Conservation (phyloP, 2,113 vertebrate species). For the Phoenicopterus ruber region DNA sequence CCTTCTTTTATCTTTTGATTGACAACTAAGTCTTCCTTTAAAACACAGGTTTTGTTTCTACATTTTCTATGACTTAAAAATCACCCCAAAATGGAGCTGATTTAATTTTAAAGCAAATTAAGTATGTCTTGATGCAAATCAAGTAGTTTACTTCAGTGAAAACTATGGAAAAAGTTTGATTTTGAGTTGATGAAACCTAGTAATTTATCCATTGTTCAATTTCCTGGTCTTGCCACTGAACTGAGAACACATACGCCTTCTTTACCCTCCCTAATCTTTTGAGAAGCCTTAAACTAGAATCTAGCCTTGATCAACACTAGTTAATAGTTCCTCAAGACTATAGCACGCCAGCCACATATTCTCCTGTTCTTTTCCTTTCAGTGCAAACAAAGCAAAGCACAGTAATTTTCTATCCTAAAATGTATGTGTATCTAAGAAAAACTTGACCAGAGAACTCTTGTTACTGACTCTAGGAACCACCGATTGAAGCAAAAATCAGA, state of each 20-base stretch:
- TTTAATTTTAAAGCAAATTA: neutral
- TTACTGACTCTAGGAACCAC: neutral
- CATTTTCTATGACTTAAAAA: neutral
- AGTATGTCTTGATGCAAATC: neutral
- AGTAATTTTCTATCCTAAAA: neutral
- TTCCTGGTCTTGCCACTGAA: neutral
- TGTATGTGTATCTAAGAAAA: neutral
- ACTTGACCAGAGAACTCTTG: neutral
- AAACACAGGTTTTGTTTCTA: neutral
- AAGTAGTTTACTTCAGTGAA: neutral
- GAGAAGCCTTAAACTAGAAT: neutral
- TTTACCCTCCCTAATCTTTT: neutral
- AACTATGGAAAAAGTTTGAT: neutral
- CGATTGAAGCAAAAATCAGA: neutral
- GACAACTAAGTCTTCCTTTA: no score
- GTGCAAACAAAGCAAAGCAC: neutral
- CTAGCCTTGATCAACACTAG: neutral
- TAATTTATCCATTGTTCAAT: neutral
- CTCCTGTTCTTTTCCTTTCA: neutral
- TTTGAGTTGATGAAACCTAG: neutral
- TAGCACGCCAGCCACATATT: rapidly evolving
- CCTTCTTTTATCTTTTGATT: neutral
- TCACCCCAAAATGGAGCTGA: neutral
- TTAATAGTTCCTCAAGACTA: neutral
- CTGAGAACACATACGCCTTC: neutral